Conservation (phyloP, 2,888 invertebrate species). For the Disparrhopalites patrizii region DNA sequence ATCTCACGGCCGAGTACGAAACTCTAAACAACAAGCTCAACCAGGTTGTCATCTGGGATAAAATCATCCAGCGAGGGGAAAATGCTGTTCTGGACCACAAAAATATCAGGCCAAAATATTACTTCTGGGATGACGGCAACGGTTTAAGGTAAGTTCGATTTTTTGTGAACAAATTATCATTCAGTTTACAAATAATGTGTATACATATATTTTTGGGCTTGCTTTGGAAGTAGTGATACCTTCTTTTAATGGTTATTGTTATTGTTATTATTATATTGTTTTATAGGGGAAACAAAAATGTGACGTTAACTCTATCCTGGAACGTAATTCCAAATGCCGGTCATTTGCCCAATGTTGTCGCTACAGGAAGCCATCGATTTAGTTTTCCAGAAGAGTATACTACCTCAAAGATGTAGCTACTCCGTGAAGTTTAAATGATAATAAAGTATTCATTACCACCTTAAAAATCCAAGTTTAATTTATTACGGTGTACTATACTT, state of each 20-base stretch:
- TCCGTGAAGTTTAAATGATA: not conserved
- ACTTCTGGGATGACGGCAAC: conserved; percentile 99
- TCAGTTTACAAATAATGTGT: too few relatives aligned
- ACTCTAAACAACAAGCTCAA: conserved; percentile 81
- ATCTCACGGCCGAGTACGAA: conserved; percentile 92
- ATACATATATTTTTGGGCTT: too few relatives aligned
- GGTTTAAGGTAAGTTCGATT: conserved; percentile 71
- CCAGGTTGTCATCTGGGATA: conserved; percentile 98
- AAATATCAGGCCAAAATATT: conserved; percentile 95
- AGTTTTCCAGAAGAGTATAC: conserved; percentile 88
- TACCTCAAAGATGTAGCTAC: conserved; percentile 57
- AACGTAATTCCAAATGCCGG: conserved; percentile 99
- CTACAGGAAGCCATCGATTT: conserved; percentile 78
- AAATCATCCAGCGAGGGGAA: conserved; percentile 90
- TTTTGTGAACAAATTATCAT: too few relatives aligned
- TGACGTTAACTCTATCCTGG: conserved; percentile 92
- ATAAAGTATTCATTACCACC: conserved; percentile 8
- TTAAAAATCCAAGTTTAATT: conserved; percentile 8
- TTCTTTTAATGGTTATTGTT: too few relatives aligned
- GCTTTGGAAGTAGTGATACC: too few relatives aligned
- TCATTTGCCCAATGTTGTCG: conserved; percentile 79
- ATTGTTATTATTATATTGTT: conserved; percentile 29
- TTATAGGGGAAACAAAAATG: conserved; percentile 85
- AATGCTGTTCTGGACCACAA: conserved; percentile 88
- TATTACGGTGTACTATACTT: not conserved